These are phyloP conservation scores for Stegodyphus dumicola DNA, from an alignment of 1,140 invertebrate species.

Conservation along the genomic window DNA sequence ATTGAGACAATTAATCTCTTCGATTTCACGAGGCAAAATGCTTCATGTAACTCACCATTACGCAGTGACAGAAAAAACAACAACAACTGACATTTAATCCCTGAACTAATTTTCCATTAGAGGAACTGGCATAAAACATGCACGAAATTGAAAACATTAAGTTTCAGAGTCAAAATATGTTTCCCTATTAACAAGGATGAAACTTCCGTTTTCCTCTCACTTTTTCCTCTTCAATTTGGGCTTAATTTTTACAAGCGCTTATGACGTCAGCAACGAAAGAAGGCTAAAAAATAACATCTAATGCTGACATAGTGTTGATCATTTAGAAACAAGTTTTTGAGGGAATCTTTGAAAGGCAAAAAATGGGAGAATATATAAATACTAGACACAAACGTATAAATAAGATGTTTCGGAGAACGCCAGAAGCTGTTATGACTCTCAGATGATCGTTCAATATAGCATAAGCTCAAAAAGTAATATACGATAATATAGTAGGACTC, in stretches of 20 bases:
- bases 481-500: slow-evolving; percentile 38
- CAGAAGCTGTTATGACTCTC: slow-evolving; percentile 26
- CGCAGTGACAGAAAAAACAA: slow-evolving; percentile 22
- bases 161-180: slow-evolving; percentile 23
- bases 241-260: slow-evolving; percentile 48
- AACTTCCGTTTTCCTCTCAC: slow-evolving; percentile 11
- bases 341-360: neutral
- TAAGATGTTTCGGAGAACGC: slow-evolving; percentile 5
- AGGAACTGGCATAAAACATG: slow-evolving; percentile 30
- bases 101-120: slow-evolving; percentile 48
- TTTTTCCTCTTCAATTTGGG: slow-evolving; percentile 10
- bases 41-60: slow-evolving; percentile 18
- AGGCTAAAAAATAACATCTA: neutral
- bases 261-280: slow-evolving; percentile 10
- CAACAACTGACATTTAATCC: slow-evolving; percentile 44
- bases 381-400: slow-evolving; percentile 40
- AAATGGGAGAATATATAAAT: neutral
- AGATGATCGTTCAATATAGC: slow-evolving; percentile 42
- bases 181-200: slow-evolving; percentile 50
- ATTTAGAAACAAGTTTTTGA: slow-evolving; percentile 19
- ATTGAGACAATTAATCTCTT: slow-evolving; percentile 41
- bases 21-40: slow-evolving; percentile 33
- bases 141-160: slow-evolving; percentile 36
- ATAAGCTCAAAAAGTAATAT: slow-evolving; percentile 54
- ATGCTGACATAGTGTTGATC: slow-evolving; percentile 10